A percentile compares a stretch with the other conserved stretches of the same genome.
Conservation (phyloP, 2,113 vertebrate species). For the Phrynosoma platyrhinos region DNA sequence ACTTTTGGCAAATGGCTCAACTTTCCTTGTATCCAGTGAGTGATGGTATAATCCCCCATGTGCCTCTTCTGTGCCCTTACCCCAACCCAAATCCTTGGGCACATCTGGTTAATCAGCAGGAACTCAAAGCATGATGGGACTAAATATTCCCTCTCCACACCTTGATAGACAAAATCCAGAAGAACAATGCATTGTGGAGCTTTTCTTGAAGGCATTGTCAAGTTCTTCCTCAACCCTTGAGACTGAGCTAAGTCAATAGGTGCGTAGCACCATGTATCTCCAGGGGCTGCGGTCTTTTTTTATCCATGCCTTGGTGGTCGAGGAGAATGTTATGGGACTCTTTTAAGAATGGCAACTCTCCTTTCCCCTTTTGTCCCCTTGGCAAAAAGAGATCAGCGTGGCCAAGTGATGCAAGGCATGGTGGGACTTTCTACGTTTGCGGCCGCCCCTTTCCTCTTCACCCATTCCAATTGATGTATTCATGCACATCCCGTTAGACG, state of each 20-base stretch:
- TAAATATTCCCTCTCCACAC: slow-evolving; percentile 1
- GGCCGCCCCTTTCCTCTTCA: slow-evolving; percentile 53
- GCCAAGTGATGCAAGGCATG: slow-evolving; percentile 21
- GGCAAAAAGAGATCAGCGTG: background rate
- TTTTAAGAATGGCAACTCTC: background rate
- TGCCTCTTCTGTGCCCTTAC: slow-evolving; percentile 34
- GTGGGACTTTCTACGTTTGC: slow-evolving; percentile 56
- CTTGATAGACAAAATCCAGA: slow-evolving; percentile 51
- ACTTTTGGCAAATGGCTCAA: background rate
- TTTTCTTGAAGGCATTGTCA: slow-evolving; percentile 26
- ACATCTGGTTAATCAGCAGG: slow-evolving; percentile 18
- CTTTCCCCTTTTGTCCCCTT: background rate
- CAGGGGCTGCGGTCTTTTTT: slow-evolving; percentile 16
- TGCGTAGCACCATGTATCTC: slow-evolving; percentile 55
- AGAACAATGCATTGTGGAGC: slow-evolving; percentile 32
- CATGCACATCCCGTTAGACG: slow-evolving; percentile 81
- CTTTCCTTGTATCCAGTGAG: slow-evolving; percentile 33
- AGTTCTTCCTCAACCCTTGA: background rate
- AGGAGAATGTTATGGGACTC: slow-evolving; percentile 59
- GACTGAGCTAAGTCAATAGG: background rate
- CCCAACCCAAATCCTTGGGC: slow-evolving; percentile 17
- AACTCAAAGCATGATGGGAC: slow-evolving; percentile 27
- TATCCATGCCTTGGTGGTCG: background rate
- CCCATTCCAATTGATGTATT: slow-evolving; percentile 73
- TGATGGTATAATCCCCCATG: background rate